Evolutionary conservation across 2,888 invertebrate species (phyloP), one percentile per base, ranked within the genome.

Genomic region (Desoria tigrina): DNA sequence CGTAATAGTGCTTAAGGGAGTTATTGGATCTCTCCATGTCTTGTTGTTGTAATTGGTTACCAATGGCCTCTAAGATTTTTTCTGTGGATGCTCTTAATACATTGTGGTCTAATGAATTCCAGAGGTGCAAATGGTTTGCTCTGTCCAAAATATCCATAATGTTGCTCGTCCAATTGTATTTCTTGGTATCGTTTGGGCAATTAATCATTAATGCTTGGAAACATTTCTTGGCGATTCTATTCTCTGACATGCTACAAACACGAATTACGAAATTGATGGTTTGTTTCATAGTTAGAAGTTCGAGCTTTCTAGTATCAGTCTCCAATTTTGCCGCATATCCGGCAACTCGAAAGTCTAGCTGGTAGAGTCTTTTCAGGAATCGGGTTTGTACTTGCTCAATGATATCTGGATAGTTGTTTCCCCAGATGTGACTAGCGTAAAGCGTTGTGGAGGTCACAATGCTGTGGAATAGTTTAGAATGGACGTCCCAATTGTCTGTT

Each of bases 101-200:
- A 16, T 16, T 39, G 16, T 9, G 39, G 39, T 39, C 16, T 9
- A 11, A 9, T 16, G 7, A 16, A 3, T 7, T 11, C 24, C 24
- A 24, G 6, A 11, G 9, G 9, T 24, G 24, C 7, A 16, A 6
- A 24, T 11, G 6, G 18, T 53, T 24, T 7, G 23, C 16, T 4
- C 21, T 24, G 3, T 11, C 7, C 24, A 53, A 24, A 53, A 53
- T 24, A 26, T 53, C 26, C 26, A 16, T 18, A 7, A 53, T 4
- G 18, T 24, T 7, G 7, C 14, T 16, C 23, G 53, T 24, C 53
- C 53, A 53, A 24, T 53, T 53, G 24, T 53, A 53, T 53, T 53
- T 53, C 7, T 26, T 26, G 11, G 21, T 18, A 6, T 7, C 23
- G 3, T 18, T 4, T 53, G 3, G 9, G 4, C 16, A 16, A 7